phyloP scores from a whole-genome alignment of 2,888 invertebrate genomes.

The Schizotus pectinicornis region DNA sequence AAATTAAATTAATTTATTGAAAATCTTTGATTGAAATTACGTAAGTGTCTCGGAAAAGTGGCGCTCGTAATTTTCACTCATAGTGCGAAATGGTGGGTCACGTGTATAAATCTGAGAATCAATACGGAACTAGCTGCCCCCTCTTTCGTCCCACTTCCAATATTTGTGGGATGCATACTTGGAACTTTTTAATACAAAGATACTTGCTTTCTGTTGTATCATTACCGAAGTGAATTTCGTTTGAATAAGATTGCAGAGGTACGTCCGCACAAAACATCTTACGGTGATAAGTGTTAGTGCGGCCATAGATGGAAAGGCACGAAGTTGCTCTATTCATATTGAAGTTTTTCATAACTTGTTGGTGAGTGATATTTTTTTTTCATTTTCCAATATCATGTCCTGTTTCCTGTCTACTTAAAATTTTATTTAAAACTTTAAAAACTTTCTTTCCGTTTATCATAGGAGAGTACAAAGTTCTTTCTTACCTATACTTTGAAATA shows the following conservation, averaged over 20 bases:
- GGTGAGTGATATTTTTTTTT: constrained; percentile 11
- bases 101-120: too few species aligned
- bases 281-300: background rate
- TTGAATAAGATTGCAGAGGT: background rate
- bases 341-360: constrained; percentile 36
- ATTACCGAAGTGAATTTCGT: constrained; percentile 14
- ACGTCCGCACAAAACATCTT: background rate
- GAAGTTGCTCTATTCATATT: constrained; percentile 41
- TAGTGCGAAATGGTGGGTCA: too few species aligned
- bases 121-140: background rate
- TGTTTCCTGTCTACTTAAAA: background rate
- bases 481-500: too few species aligned
- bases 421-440: too few species aligned
- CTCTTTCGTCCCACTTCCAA: background rate
- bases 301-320: constrained; percentile 41
- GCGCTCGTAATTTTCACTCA: too few species aligned
- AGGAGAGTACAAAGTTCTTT: too few species aligned
- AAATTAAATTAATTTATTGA: too few species aligned
- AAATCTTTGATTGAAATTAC: too few species aligned
- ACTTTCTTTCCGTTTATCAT: too few species aligned
- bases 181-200: background rate
- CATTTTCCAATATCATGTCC: background rate
- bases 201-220: constrained; percentile 13
- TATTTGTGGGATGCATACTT: background rate
- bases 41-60: too few species aligned